Conservation (phyloP, 2,113 vertebrate genomes). For the Colius striatus region DNA sequence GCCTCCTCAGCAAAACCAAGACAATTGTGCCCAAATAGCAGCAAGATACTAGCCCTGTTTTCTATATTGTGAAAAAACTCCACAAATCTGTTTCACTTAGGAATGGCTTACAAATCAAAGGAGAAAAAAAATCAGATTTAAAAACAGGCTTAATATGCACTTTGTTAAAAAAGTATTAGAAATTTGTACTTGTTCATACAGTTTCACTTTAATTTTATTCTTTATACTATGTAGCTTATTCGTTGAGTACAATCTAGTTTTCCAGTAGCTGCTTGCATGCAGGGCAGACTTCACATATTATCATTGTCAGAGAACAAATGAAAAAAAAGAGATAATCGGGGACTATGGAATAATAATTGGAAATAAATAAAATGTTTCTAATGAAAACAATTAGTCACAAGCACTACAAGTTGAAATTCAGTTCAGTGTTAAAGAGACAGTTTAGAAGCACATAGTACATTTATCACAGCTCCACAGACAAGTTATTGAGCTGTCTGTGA, state of each 20-base stretch:
- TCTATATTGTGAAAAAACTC: constrained; percentile 7
- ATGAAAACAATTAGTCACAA: constrained; percentile 68
- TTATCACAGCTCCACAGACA: constrained; percentile 82
- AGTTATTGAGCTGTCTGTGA: constrained; percentile 86
- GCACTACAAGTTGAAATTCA: constrained; percentile 72
- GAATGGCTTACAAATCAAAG: neutral
- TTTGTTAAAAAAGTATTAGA: neutral
- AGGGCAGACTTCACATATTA: constrained; percentile 18
- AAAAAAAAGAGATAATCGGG: constrained; percentile 33
- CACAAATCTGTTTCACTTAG: constrained; percentile 8
- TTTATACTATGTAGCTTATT: constrained; percentile 5
- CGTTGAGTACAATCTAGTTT: neutral
- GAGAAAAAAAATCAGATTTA: constrained; percentile 21
- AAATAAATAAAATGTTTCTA: constrained; percentile 69
- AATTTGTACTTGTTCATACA: neutral
- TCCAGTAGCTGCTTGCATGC: neutral
- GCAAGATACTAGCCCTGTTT: constrained; percentile 4
- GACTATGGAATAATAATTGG: constrained; percentile 32
- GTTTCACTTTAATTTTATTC: constrained; percentile 23
- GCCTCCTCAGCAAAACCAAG: constrained; percentile 61
- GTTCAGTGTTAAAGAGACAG: constrained; percentile 76
- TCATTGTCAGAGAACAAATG: neutral
- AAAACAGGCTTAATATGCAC: neutral
- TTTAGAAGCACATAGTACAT: constrained; percentile 75
- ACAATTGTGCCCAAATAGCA: constrained; percentile 61